Evolutionary conservation across 2,113 vertebrate genomes (phyloP).

Genomic region (Irena cyanogastra): DNA sequence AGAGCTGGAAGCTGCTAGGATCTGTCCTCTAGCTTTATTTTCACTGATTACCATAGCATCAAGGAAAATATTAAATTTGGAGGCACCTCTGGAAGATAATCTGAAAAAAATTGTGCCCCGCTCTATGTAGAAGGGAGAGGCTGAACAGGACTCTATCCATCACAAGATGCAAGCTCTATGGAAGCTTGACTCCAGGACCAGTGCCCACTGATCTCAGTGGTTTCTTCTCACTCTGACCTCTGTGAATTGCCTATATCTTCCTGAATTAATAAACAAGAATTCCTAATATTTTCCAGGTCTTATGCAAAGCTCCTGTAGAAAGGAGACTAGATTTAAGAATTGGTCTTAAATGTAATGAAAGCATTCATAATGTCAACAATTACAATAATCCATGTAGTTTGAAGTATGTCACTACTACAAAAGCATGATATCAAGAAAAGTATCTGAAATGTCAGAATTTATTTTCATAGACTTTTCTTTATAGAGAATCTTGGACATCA

Average conservation of each 20-base stretch:
- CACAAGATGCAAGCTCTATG: neutral
- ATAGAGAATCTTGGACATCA: neutral
- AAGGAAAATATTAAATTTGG: neutral
- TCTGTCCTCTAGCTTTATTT: neutral
- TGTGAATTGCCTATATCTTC: neutral
- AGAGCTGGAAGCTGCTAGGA: neutral
- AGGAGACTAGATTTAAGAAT: neutral
- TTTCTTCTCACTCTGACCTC: neutral
- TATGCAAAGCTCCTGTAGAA: neutral
- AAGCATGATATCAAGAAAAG: neutral
- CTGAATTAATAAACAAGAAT: neutral
- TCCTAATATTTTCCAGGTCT: neutral
- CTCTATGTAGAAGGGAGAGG: neutral
- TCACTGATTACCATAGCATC: neutral
- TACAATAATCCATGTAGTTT: neutral
- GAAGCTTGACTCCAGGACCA: neutral
- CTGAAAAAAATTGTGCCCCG: neutral
- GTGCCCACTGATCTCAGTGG: fast-evolving
- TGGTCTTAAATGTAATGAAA: neutral
- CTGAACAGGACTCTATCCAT: neutral
- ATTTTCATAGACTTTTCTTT: neutral
- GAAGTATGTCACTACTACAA: neutral
- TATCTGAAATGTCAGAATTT: neutral
- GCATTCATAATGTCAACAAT: neutral
- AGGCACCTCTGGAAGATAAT: neutral